Evolutionary conservation across 2,797 vertebrate genomes (phyloP).

Genomic region (Acrossocheilus wenchowensis): DNA sequence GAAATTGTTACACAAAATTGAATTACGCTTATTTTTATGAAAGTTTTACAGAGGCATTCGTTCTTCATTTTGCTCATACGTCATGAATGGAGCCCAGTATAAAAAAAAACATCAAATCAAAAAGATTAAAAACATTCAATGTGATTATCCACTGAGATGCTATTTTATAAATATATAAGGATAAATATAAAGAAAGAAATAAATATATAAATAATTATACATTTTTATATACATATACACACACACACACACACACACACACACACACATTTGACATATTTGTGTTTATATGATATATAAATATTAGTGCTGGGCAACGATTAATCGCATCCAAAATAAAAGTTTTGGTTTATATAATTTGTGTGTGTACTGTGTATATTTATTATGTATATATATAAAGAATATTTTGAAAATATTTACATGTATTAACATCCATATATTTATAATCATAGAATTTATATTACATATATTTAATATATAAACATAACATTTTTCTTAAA

Average conservation of each 20-base stretch:
- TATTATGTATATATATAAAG: no score
- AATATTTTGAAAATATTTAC: no score
- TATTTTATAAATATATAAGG: background rate
- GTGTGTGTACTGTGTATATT: no score
- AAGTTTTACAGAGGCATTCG: background rate
- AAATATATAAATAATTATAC: background rate
- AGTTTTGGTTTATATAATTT: no score
- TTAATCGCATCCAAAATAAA: no score
- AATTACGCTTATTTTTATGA: background rate
- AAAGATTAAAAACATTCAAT: background rate
- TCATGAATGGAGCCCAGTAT: background rate
- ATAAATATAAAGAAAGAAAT: background rate
- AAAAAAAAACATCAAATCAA: background rate
- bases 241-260: no score
- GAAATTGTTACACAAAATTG: background rate
- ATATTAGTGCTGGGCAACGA: no score
- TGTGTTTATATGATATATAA: no score
- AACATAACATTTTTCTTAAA: no score
- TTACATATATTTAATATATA: background rate
- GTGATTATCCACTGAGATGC: background rate
- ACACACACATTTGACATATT: no score
- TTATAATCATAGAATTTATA: no score
- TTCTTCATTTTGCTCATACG: background rate
- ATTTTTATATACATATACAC: background rate
- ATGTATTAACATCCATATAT: no score